Percentiles rank a stretch among this genome's conserved stretches.
phyloP scores from a whole-genome alignment of 2,888 invertebrate genomes.

The Sympetrum striolatum region DNA sequence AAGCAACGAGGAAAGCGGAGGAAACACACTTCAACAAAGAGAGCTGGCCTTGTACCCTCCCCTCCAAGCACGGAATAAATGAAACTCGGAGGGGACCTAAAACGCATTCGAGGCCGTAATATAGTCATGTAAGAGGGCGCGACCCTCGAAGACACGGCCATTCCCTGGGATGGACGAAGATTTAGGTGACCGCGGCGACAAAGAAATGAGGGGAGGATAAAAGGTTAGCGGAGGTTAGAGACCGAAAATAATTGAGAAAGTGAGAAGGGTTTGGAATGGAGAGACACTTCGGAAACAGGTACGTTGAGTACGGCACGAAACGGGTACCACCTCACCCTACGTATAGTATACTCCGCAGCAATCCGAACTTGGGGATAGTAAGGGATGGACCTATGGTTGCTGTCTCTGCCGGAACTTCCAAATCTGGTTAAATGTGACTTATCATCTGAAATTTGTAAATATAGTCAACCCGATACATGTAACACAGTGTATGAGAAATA shows the following conservation, averaged over 20 bases:
- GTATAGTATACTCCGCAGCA: background rate
- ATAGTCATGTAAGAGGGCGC: background rate
- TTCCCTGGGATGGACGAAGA: slow-evolving; percentile 5
- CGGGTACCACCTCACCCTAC: background rate
- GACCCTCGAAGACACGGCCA: slow-evolving; percentile 4
- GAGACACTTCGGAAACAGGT: background rate
- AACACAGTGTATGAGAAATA: no score
- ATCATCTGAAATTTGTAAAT: no score
- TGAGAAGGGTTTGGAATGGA: background rate
- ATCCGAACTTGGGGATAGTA: background rate
- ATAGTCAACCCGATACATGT: no score
- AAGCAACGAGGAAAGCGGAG: no score
- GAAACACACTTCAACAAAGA: no score
- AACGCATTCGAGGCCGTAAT: background rate
- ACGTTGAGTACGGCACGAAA: background rate
- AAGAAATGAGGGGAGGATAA: slow-evolving; percentile 8
- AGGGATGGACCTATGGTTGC: no score
- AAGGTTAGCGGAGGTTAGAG: background rate
- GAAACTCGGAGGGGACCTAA: background rate
- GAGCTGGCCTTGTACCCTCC: no score
- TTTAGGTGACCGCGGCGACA: slow-evolving; percentile 3
- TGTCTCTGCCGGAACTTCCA: no score
- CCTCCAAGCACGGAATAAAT: background rate
- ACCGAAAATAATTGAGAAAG: background rate
- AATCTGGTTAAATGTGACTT: no score